phyloP scores from a whole-genome alignment of 1,140 invertebrate genomes.

The Aphaenogaster floridana region DNA sequence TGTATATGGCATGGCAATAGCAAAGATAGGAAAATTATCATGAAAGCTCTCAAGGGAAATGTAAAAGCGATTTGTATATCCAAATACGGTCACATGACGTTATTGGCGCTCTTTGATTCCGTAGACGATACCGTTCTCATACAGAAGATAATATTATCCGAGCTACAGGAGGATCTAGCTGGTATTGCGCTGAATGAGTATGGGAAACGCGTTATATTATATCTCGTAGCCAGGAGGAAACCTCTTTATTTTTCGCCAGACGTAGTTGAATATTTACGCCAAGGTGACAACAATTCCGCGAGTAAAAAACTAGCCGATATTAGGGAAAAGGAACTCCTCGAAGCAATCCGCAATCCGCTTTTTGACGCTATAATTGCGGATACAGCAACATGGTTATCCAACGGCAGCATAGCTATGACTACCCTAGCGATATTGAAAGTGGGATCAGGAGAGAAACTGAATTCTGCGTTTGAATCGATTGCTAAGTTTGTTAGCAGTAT shows the following conservation, averaged over 20 bases:
- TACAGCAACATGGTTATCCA: slow-evolving; percentile 90
- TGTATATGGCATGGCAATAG: slow-evolving; percentile 96
- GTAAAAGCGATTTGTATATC: slow-evolving; percentile 93
- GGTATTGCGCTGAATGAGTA: slow-evolving; percentile 92
- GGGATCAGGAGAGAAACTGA: slow-evolving; percentile 83
- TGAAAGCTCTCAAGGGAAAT: slow-evolving; percentile 95
- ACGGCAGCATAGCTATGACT: slow-evolving; percentile 90
- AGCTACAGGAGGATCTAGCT: slow-evolving; percentile 91
- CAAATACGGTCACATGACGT: slow-evolving; percentile 94
- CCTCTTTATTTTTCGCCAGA: slow-evolving; percentile 91
- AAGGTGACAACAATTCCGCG: slow-evolving; percentile 90
- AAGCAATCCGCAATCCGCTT: slow-evolving; percentile 89
- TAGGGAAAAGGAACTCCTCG: slow-evolving; percentile 92
- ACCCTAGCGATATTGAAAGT: slow-evolving; percentile 91
- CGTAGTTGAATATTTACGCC: slow-evolving; percentile 90
- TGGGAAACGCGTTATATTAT: slow-evolving; percentile 92
- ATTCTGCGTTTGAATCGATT: slow-evolving; percentile 85
- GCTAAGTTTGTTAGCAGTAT: slow-evolving; percentile 84
- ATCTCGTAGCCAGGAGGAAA: slow-evolving; percentile 94
- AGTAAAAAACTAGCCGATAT: slow-evolving; percentile 94
- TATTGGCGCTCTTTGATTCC: slow-evolving; percentile 95
- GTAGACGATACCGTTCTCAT: slow-evolving; percentile 97
- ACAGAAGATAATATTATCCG: slow-evolving; percentile 93
- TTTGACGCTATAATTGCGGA: slow-evolving; percentile 89
- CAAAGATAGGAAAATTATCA: slow-evolving; percentile 91